These are phyloP conservation scores for Napeogenes sylphis DNA, from an alignment of 2,888 invertebrate genomes.

Conservation along the genomic window DNA sequence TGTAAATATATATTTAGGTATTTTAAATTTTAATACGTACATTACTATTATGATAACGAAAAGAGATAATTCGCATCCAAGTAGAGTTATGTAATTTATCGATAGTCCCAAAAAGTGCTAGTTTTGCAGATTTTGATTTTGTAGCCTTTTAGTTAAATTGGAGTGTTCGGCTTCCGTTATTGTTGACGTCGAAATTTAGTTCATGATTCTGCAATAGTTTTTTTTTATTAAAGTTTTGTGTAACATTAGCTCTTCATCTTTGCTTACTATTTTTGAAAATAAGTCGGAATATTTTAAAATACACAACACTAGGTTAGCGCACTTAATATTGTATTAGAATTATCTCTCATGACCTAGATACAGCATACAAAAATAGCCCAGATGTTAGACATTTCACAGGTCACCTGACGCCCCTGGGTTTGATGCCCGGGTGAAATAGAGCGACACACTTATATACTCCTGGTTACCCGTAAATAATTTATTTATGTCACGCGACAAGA, in stretches of 20 bases:
- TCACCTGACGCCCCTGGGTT: slow-evolving; percentile 46
- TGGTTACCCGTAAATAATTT: slow-evolving; percentile 36
- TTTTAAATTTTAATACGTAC: too few species aligned
- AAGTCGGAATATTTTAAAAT: too few species aligned
- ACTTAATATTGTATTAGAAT: background rate
- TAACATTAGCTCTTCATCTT: background rate
- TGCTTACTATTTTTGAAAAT: too few species aligned
- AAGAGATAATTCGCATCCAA: background rate
- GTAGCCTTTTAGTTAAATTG: slow-evolving; percentile 54
- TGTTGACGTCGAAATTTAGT: slow-evolving; percentile 14
- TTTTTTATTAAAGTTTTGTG: background rate
- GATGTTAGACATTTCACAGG: slow-evolving; percentile 44
- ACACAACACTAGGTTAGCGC: too few species aligned
- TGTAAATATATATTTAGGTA: too few species aligned
- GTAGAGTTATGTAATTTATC: background rate
- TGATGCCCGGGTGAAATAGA: slow-evolving; percentile 53
- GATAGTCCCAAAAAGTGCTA: slow-evolving; percentile 7
- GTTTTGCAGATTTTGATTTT: slow-evolving; percentile 28
- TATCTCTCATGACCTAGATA: slow-evolving; percentile 24
- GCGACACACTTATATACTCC: slow-evolving; percentile 43
- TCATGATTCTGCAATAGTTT: slow-evolving; percentile 3
- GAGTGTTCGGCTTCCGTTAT: slow-evolving; percentile 29
- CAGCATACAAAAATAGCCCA: slow-evolving; percentile 20
- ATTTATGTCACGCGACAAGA: slow-evolving; percentile 37
- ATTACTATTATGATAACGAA: too few species aligned